Conservation (phyloP, 2,888 invertebrate genomes). For the Tortrix viridana region DNA sequence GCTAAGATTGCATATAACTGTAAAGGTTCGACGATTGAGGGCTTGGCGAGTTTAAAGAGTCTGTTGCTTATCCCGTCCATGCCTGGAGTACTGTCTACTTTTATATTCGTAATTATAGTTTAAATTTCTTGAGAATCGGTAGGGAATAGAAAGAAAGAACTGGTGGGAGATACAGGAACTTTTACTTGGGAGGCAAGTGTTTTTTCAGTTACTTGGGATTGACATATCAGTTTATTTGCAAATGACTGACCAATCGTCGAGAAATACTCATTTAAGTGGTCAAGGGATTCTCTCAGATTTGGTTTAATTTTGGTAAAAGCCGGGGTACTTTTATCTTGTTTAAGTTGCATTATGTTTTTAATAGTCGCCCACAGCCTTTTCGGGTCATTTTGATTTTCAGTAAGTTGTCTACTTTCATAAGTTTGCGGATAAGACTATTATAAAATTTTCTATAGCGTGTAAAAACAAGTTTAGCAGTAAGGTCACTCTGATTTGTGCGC, state of each 20-base stretch:
- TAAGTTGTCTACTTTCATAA: slow-evolving; percentile 24
- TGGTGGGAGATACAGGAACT: too few species aligned
- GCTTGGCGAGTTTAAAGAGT: slow-evolving; percentile 16
- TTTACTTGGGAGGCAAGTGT: too few species aligned
- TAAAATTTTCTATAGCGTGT: slow-evolving; percentile 26
- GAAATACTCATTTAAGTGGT: slow-evolving; percentile 21
- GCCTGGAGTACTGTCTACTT: slow-evolving; percentile 18
- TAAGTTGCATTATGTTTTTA: slow-evolving; percentile 8
- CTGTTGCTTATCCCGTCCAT: slow-evolving; percentile 25
- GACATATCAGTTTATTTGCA: not conserved
- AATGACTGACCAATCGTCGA: slow-evolving; percentile 6
- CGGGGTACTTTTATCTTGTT: slow-evolving; percentile 1
- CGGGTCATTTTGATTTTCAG: slow-evolving; percentile 6
- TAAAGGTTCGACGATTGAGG: slow-evolving; percentile 25
- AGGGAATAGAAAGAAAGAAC: not conserved
- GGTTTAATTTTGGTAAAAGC: slow-evolving; percentile 1
- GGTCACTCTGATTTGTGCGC: slow-evolving; percentile 9
- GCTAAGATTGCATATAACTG: slow-evolving; percentile 33
- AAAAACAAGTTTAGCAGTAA: slow-evolving; percentile 23
- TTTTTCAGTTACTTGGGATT: too few species aligned
- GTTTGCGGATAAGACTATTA: slow-evolving; percentile 12
- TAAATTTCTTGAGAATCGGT: slow-evolving; percentile 5
- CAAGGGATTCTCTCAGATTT: slow-evolving; percentile 6
- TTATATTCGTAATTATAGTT: slow-evolving; percentile 7
- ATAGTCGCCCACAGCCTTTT: slow-evolving; percentile 29